Evolutionary conservation across 23 tunicate species (phyloP).

Genomic region (Phallusia fumigata): DNA sequence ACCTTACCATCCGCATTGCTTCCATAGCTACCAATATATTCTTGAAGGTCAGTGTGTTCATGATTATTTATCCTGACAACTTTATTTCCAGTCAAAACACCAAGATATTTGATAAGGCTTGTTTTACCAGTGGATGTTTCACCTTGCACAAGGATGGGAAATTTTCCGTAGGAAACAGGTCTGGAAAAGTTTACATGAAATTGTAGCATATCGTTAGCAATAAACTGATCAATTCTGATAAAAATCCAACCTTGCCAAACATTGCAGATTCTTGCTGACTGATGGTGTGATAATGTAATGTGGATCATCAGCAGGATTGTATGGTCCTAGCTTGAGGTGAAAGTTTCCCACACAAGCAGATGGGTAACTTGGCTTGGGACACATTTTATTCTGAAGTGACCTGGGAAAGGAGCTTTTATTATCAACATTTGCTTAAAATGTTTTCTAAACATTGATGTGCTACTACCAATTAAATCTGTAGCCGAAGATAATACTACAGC

Average conservation of each 20-base stretch:
- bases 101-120: slow-evolving; percentile 76
- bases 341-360: slow-evolving; percentile 16
- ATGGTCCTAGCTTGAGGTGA: slow-evolving; percentile 37
- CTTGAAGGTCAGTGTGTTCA: slow-evolving; percentile 98
- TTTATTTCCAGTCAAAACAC: slow-evolving; percentile 69
- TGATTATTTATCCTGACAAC: slow-evolving; percentile 92
- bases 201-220: not conserved
- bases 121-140: slow-evolving; percentile 98
- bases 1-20: slow-evolving; percentile 57
- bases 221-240: not conserved
- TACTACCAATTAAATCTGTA: too few species aligned
- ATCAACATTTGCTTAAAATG: too few species aligned
- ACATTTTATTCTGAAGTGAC: slow-evolving; percentile 9
- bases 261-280: slow-evolving; percentile 48
- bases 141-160: slow-evolving; percentile 93
- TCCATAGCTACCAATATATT: slow-evolving; percentile 83
- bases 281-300: slow-evolving; percentile 75
- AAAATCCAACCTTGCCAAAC: slow-evolving; percentile 52
- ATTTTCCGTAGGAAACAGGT: slow-evolving; percentile 88
- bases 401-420: slow-evolving; percentile 19
- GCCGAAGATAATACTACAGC: too few species aligned
- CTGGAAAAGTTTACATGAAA: slow-evolving; percentile 15
- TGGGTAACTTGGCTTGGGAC: slow-evolving; percentile 35
- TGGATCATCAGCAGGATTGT: slow-evolving; percentile 33
- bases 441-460: too few species aligned